Base-by-base conservation (phyloP, 1,140 invertebrate species). In the Drosophila arizonae region DNA sequence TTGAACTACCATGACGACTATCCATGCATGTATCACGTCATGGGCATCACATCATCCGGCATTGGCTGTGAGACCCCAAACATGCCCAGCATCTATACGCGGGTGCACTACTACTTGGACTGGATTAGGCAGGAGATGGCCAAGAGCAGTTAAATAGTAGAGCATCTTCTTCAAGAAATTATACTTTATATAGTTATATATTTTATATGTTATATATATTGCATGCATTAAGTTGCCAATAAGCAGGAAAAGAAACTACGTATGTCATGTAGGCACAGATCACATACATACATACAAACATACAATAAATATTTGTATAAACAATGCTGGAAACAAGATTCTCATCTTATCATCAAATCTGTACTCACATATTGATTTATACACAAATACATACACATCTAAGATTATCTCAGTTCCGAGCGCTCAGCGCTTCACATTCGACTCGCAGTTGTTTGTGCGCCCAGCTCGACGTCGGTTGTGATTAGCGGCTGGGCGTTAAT, bases 21-120 rank as follows among this genome's bases (percentile, higher is more conserved):
- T 15, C 68, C 75, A 0, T 92, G 91, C 48, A 92, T 90, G 80
- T 81, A 90, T 9, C 77, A 80, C 54, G 70, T 91, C 0, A 69
- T 92, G 62, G 91, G 88, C 28, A 63, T 92, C 33, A 91, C 90
- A 0, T 90, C 88, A 3, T 41, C 62, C n/a, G 86, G 90, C 28
- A 48, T 72, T 13, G 57, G 45, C n/a, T 92, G 90, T 63, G 76
- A 74, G 1, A 70, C 64, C 1, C 72, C 76, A 10, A 70, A 78
- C 36, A 24, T 82, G 24, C 87, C 90, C 2, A 77, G 78, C 8
- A 26, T 82, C 55, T 92, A 92, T 46, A 91, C 90, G 0, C 71
- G 77, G 2, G 85, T 91, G 0, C 73, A 80, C 21, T 48, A 62
- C 48, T 92, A 82, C 57, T 41, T 91, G n/a, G 28, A 78, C 52